Evolutionary conservation across 2,888 invertebrate genomes (phyloP).

Genomic region (Cactoblastis cactorum): DNA sequence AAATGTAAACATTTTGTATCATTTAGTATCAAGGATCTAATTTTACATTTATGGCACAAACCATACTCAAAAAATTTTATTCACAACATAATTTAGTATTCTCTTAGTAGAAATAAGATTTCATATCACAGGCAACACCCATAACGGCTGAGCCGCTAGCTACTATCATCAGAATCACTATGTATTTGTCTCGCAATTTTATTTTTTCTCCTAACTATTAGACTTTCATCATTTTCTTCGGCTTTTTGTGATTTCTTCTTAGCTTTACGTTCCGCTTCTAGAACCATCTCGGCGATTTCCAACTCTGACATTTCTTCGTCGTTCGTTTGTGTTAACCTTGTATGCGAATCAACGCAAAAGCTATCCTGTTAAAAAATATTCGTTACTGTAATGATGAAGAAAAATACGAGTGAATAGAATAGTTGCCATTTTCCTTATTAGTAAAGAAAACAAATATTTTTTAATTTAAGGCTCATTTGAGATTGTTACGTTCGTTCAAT

Average conservation of each 20-base stretch:
- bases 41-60: too few species aligned
- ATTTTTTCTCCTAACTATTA: slow-evolving; percentile 44
- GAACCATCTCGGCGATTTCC: slow-evolving; percentile 82
- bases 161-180: slow-evolving; percentile 70
- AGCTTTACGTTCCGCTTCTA: slow-evolving; percentile 47
- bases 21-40: too few species aligned
- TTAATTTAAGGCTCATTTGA: too few species aligned
- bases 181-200: slow-evolving; percentile 49
- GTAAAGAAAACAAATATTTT: too few species aligned
- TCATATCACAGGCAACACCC: slow-evolving; percentile 3
- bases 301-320: slow-evolving; percentile 69
- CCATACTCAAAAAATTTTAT: too few species aligned
- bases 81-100: not conserved
- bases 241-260: slow-evolving; percentile 32
- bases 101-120: not conserved
- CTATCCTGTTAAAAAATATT: slow-evolving; percentile 74
- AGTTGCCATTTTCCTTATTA: too few species aligned
- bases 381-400: not conserved
- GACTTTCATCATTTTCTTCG: slow-evolving; percentile 45
- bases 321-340: slow-evolving; percentile 62
- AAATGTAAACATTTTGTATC: too few species aligned
- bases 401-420: too few species aligned
- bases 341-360: slow-evolving; percentile 82
- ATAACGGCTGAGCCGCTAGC: slow-evolving; percentile 26
- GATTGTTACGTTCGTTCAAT: too few species aligned